Percentiles rank a stretch among this genome's conserved stretches.
Evolutionary conservation across 2,113 vertebrate species (phyloP).

Genomic region (Ovis aries): DNA sequence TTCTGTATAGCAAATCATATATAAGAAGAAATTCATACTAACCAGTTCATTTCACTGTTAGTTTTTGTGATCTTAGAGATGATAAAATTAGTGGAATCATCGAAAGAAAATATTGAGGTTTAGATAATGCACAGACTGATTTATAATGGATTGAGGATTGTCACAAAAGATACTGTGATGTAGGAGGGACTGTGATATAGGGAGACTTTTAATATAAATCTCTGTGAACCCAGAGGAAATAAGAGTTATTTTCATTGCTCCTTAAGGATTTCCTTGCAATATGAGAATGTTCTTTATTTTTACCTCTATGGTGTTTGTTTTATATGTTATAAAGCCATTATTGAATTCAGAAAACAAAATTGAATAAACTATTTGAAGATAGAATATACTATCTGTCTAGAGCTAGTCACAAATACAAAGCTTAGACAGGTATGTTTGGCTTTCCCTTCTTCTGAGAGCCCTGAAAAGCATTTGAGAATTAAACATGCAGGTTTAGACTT

Average conservation of each 20-base stretch:
- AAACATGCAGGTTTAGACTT: neutral
- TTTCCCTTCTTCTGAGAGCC: neutral
- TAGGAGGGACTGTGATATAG: neutral
- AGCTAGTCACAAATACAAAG: neutral
- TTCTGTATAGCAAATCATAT: neutral
- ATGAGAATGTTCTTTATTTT: conserved; percentile 24
- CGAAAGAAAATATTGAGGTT: neutral
- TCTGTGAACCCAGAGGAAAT: neutral
- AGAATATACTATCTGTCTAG: neutral
- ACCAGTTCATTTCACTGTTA: neutral
- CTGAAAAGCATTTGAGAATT: neutral
- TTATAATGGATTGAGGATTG: neutral
- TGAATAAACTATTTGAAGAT: neutral
- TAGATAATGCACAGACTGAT: neutral
- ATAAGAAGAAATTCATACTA: neutral
- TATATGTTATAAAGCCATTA: neutral
- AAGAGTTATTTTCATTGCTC: neutral
- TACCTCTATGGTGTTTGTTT: neutral
- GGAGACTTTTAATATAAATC: neutral
- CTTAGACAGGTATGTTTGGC: neutral
- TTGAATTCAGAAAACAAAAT: neutral
- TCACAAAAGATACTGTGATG: neutral
- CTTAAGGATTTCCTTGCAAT: neutral
- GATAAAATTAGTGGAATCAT: neutral
- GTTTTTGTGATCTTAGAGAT: neutral